A percentile compares a stretch with the other conserved stretches of the same genome.
Conservation (phyloP, 2,113 vertebrate species). For the Xenopus borealis region DNA sequence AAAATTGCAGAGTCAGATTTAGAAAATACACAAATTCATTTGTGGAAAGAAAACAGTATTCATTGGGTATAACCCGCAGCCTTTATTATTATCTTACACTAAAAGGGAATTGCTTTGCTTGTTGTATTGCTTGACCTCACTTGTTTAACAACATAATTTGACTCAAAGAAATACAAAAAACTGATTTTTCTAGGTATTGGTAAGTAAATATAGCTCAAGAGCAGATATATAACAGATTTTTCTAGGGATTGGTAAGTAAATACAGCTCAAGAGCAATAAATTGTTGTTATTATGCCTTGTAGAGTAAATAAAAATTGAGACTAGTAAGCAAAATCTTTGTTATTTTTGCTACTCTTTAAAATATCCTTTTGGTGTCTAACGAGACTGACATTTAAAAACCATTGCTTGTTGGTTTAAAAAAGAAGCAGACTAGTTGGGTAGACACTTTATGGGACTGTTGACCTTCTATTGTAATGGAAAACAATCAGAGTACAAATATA, state of each 20-base stretch:
- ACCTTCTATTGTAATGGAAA: too few species aligned
- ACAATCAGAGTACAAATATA: too few species aligned
- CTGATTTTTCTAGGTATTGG: not conserved
- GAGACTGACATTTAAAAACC: too few species aligned
- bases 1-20: slow-evolving; percentile 8
- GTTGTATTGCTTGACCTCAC: slow-evolving; percentile 1
- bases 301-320: too few species aligned
- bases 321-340: too few species aligned
- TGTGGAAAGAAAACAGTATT: slow-evolving; percentile 7
- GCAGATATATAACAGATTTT: not conserved
- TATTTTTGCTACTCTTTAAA: too few species aligned
- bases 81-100: slow-evolving; percentile 9
- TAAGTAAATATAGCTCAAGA: not conserved
- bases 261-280: not conserved
- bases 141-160: not conserved
- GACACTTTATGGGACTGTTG: too few species aligned
- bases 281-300: too few species aligned
- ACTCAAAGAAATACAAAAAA: slow-evolving; percentile 3
- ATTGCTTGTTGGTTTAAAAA: too few species aligned
- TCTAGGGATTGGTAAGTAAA: not conserved
- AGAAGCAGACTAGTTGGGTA: too few species aligned
- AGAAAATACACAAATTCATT: slow-evolving; percentile 5
- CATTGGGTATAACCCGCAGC: not conserved
- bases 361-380: too few species aligned
- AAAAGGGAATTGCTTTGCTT: slow-evolving; percentile 9